Evolutionary conservation across 2,888 invertebrate species (phyloP).

Genomic region (Sussaba pulchella): DNA sequence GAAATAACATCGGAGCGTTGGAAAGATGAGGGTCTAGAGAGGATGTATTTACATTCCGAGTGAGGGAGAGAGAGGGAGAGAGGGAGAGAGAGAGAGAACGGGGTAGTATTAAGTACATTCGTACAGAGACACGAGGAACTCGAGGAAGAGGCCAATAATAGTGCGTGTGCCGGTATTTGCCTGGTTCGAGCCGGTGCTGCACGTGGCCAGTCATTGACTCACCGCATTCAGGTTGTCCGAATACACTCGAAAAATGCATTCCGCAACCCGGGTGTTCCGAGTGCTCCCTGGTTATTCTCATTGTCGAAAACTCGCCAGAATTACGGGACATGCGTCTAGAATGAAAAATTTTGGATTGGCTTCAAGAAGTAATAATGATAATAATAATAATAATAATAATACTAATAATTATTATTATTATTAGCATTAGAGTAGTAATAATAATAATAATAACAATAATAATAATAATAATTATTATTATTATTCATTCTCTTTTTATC

Average conservation of each 20-base stretch:
- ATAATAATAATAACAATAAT: too few relatives aligned
- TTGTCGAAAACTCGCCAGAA: too few relatives aligned
- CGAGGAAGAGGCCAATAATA: conserved; percentile 61
- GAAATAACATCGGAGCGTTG: too few relatives aligned
- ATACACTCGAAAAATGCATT: conserved; percentile 56
- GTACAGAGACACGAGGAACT: not conserved
- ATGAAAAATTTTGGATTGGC: not conserved
- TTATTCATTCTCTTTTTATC: too few relatives aligned
- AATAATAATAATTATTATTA: not conserved
- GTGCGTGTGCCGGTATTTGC: conserved; percentile 60
- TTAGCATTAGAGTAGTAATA: too few relatives aligned
- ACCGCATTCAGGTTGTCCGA: conserved; percentile 10
- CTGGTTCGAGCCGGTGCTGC: conserved; percentile 8
- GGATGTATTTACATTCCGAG: not conserved
- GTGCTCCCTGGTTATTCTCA: not conserved
- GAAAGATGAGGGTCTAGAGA: too few relatives aligned
- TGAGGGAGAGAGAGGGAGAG: conserved; percentile 1
- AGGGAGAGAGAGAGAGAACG: not conserved
- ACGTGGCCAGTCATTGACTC: conserved; percentile 41
- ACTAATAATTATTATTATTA: too few relatives aligned
- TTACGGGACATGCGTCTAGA: too few relatives aligned
- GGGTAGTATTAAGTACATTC: not conserved
- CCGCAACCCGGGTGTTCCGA: conserved; percentile 9
- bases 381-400: not conserved
- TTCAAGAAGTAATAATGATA: not conserved